Evolutionary conservation across 1,140 invertebrate species (phyloP).

Genomic region (Lepidurus arcticus): DNA sequence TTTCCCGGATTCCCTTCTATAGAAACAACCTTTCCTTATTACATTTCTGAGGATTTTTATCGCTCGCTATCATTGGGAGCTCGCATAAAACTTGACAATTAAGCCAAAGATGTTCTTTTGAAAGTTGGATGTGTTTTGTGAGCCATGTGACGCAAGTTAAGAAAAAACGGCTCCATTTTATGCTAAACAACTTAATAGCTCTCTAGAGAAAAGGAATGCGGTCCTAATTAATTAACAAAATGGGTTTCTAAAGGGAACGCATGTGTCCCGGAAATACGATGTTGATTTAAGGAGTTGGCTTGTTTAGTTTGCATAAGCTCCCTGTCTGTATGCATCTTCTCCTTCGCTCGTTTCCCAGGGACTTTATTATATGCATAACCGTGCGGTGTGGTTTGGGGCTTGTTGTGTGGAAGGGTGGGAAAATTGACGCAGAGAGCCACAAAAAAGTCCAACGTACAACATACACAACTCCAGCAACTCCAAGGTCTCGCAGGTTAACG

Average conservation of each 20-base stretch:
- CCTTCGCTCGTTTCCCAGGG: neutral
- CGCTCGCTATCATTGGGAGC: neutral
- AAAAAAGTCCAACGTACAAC: neutral
- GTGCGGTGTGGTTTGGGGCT: neutral
- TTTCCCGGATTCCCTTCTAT: neutral
- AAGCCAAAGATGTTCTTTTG: too few relatives aligned
- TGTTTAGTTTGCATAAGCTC: constrained; percentile 15
- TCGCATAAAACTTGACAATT: neutral
- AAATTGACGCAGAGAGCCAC: neutral
- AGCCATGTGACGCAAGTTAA: neutral
- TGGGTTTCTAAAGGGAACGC: neutral
- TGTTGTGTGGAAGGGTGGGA: constrained; percentile 2
- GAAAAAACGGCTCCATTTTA: neutral
- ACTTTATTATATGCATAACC: constrained; percentile 16
- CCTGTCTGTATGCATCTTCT: neutral
- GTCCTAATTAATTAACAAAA: constrained; percentile 16
- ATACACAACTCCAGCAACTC: neutral
- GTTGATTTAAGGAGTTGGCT: constrained; percentile 17
- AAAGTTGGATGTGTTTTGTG: neutral
- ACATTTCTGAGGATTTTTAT: neutral
- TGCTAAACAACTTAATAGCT: neutral
- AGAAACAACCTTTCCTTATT: neutral
- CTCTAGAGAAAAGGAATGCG: neutral
- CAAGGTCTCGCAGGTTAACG: neutral
- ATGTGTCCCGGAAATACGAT: constrained; percentile 13